Evolutionary conservation across 2,113 vertebrate genomes (phyloP).

Genomic region (Ursus arctos): DNA sequence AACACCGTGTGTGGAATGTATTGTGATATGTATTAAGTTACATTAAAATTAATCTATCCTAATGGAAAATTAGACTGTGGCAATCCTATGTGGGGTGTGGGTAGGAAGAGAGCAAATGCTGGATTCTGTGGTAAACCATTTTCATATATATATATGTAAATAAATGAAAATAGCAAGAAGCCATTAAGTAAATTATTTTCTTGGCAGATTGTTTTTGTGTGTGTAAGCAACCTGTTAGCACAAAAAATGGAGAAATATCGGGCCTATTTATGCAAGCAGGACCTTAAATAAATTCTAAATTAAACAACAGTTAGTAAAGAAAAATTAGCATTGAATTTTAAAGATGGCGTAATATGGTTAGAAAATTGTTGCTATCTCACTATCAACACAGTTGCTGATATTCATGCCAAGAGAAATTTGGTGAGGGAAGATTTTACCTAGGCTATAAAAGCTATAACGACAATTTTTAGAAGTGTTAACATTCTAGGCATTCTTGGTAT

Average conservation of each 20-base stretch:
- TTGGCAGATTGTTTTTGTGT: not conserved
- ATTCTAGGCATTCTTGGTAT: not conserved
- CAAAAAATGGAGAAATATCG: not conserved
- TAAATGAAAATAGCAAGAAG: not conserved
- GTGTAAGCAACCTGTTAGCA: not conserved
- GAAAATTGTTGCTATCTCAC: not conserved
- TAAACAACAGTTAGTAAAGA: not conserved
- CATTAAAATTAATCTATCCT: not conserved
- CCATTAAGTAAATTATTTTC: not conserved
- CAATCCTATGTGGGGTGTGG: not conserved
- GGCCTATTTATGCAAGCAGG: not conserved
- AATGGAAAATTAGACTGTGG: not conserved
- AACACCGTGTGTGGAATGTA: not conserved
- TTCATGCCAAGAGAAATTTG: not conserved
- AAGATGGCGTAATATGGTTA: not conserved
- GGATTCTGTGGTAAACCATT: not conserved
- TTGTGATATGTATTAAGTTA: not conserved
- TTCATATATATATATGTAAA: not conserved
- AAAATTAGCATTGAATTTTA: not conserved
- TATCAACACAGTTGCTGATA: not conserved
- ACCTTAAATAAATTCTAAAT: not conserved
- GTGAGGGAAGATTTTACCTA: not conserved
- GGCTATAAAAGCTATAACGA: not conserved
- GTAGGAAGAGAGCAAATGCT: not conserved
- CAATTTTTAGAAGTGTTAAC: not conserved